Evolutionary conservation across 2,888 invertebrate genomes (phyloP).

Genomic region (Tetropium fuscum): DNA sequence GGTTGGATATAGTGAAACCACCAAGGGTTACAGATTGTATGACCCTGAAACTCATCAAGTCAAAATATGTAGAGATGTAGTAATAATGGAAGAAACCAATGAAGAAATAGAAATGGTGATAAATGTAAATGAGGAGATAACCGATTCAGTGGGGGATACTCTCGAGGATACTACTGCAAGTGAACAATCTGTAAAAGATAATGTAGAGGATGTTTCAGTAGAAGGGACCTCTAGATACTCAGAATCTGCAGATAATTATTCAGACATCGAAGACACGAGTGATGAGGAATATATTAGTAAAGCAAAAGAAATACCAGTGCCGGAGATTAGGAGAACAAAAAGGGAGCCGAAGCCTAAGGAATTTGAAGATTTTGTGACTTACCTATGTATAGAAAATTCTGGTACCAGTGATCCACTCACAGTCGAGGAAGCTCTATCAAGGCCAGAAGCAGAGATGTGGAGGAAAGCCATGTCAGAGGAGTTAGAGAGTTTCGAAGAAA

Average conservation of each 20-base stretch:
- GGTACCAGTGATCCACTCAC: conserved; percentile 29
- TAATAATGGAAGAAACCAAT: background rate
- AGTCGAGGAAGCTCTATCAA: conserved; percentile 30
- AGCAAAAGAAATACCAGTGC: too few relatives aligned
- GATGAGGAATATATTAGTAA: too few relatives aligned
- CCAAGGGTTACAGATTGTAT: conserved; percentile 43
- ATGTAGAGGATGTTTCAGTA: too few relatives aligned
- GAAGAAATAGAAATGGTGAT: too few relatives aligned
- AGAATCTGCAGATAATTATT: too few relatives aligned
- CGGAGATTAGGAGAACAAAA: conserved; percentile 18
- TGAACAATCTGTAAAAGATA: conserved; percentile 8
- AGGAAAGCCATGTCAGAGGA: conserved; percentile 33
- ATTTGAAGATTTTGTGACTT: conserved; percentile 30
- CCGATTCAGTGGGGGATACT: conserved; percentile 29
- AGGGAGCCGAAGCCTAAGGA: conserved; percentile 16
- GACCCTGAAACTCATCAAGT: conserved; percentile 38
- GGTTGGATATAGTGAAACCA: conserved; percentile 47
- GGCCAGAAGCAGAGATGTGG: conserved; percentile 29
- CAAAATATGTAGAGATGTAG: conserved; percentile 40
- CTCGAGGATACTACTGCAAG: too few relatives aligned
- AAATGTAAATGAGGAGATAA: conserved; percentile 9
- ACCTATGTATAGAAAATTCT: background rate
- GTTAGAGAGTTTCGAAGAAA: conserved; percentile 35
- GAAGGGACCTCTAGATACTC: too few relatives aligned
- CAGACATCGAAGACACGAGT: too few relatives aligned